phyloP scores from a whole-genome alignment of 2,113 vertebrate genomes.

The Boulengeromyrus knoepffleri region DNA sequence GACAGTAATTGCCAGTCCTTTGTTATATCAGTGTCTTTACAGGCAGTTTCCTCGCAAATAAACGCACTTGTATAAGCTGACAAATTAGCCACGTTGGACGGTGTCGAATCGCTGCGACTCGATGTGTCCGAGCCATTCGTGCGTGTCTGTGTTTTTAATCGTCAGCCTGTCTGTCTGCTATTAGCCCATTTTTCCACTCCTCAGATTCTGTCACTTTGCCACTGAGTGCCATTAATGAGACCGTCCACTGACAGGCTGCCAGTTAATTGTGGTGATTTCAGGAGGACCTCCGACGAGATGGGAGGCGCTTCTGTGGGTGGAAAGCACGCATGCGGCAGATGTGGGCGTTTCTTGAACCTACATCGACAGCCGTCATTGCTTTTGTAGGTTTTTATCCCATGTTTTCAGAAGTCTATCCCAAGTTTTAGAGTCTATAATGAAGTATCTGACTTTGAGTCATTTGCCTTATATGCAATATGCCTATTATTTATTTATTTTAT shows the following conservation, averaged over 20 bases:
- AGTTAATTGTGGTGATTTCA: slow-evolving; percentile 10
- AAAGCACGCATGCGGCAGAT: background rate
- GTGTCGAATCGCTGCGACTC: slow-evolving; percentile 2
- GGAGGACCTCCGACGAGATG: background rate
- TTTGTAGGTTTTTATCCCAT: background rate
- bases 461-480: background rate
- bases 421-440: background rate
- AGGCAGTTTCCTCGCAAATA: background rate
- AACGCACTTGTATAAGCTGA: background rate
- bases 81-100: background rate
- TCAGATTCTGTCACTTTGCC: slow-evolving; percentile 9
- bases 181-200: background rate
- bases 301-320: background rate
- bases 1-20: slow-evolving; percentile 7
- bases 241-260: background rate
- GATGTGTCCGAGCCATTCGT: background rate
- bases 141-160: background rate
- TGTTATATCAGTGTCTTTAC: background rate
- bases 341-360: background rate
- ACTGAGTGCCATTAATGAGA: slow-evolving; percentile 4
- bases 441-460: background rate
- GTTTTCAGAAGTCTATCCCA: background rate
- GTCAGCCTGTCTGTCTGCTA: background rate
- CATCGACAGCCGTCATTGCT: background rate
- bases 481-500: background rate